Evolutionary conservation across 2,888 invertebrate species (phyloP), one percentile per base, ranked within the genome.

Genomic region (Pammene fasciana): DNA sequence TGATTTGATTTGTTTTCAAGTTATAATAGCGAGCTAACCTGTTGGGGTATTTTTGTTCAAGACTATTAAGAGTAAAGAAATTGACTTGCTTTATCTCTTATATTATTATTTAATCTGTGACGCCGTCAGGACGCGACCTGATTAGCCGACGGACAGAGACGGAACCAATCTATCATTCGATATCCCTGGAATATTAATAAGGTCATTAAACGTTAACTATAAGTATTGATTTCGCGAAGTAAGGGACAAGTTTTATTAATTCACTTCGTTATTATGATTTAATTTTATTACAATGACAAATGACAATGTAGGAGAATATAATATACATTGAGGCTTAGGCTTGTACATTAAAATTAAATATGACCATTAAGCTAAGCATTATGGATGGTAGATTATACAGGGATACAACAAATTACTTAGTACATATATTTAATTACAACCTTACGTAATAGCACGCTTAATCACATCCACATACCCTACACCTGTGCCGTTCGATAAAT

Each of bases 121-220:
- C 26, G 3, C 54, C 13, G 52, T 14, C 59, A 64, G 64, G 62
- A 54, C 70, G 65, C 59, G 65, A 70, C 70, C 70, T 65, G 65
- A 65, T 70, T 70, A 65, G 65, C 38, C 52, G 56, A 34, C 48
- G 59, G 59, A 60, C 62, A n/a, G 50, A 57, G 59, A 60, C 62
- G 18, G 50, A 57, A 50, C 46, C 41, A 38, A 60, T 70, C 38
- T 65, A 48, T 59, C 65, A 54, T 57, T 64, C 59, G 43, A 45
- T 59, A 56, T 62, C 55, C 38, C 36, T 68, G 54, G 59, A 60
- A 65, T 65, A 55, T 70, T 60, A 41, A 65, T 70, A 55, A 65
- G 41, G 18, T 59, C 41, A 48, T 61, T 46, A 43, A 18, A 54
- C 36, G 45, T 36, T 14, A 38, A 46, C 60, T 45, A 0, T 26